These are phyloP conservation scores for Drepana arcuata DNA, from an alignment of 1,140 invertebrate genomes.

Conservation along the genomic window DNA sequence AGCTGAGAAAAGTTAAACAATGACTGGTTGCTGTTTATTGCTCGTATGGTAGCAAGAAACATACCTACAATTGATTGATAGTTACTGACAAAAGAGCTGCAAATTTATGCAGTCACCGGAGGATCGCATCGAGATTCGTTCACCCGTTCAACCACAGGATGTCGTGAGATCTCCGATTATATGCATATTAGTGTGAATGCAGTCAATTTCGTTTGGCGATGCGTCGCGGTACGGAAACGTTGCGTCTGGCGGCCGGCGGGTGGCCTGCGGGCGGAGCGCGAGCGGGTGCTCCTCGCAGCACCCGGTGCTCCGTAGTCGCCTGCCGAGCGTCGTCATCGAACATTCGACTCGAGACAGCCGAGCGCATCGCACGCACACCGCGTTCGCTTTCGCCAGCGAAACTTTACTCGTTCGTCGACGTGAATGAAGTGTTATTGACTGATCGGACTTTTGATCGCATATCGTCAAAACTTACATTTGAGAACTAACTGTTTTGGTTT, in stretches of 20 bases:
- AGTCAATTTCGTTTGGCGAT: constrained; percentile 33
- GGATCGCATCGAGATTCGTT: too few relatives aligned
- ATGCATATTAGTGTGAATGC: constrained; percentile 37
- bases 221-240: constrained; percentile 27
- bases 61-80: too few relatives aligned
- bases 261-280: constrained; percentile 9
- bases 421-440: constrained; percentile 43
- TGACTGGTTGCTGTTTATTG: too few relatives aligned
- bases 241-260: constrained; percentile 6
- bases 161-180: constrained; percentile 33
- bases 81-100: too few relatives aligned
- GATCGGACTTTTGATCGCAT: constrained; percentile 24
- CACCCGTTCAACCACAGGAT: too few relatives aligned
- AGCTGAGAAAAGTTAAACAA: too few relatives aligned
- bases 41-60: too few relatives aligned
- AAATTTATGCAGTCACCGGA: too few relatives aligned
- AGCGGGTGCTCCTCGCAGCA: not conserved
- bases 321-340: too few relatives aligned
- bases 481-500: constrained; percentile 43
- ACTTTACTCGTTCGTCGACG: constrained; percentile 49
- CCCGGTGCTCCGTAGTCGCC: not conserved
- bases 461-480: constrained; percentile 39
- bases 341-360: constrained; percentile 44
- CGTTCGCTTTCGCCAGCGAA: constrained; percentile 30
- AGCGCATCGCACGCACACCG: constrained; percentile 29